A percentile compares a stretch with the other conserved stretches of the same genome.
Evolutionary conservation across 1,140 invertebrate species (phyloP).

Genomic region (Drosophila elegans): DNA sequence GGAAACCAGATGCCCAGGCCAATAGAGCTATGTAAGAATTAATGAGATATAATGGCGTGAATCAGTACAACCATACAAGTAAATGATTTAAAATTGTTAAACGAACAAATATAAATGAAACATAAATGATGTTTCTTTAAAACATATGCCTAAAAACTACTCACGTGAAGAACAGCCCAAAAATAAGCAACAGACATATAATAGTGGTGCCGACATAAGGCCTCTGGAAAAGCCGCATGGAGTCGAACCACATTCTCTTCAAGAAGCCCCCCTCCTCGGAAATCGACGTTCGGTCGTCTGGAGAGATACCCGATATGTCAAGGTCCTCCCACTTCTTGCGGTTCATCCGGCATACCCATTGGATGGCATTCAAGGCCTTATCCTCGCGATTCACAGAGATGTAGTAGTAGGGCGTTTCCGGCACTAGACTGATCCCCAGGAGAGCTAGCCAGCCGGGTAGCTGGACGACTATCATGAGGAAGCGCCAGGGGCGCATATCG

Average conservation of each 20-base stretch:
- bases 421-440: slow-evolving; percentile 1
- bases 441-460: slow-evolving; percentile 15
- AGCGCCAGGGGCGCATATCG: slow-evolving; percentile 16
- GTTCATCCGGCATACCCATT: slow-evolving; percentile 21
- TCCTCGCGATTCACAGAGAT: slow-evolving; percentile 2
- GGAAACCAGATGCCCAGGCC: slow-evolving; percentile 35
- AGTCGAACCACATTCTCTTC: not conserved
- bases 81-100: too few species aligned
- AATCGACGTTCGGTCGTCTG: too few species aligned
- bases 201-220: not conserved
- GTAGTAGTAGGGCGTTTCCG: slow-evolving; percentile 29
- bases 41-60: too few species aligned
- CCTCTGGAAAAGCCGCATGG: not conserved
- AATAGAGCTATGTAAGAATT: slow-evolving; percentile 7
- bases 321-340: slow-evolving; percentile 19
- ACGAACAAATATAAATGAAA: too few species aligned
- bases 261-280: not conserved
- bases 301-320: not conserved
- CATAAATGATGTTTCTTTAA: too few species aligned
- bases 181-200: slow-evolving; percentile 1
- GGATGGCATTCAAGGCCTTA: not conserved
- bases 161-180: slow-evolving; percentile 26
- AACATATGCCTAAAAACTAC: too few species aligned
- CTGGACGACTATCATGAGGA: not conserved
- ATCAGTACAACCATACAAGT: too few species aligned